Percentiles rank a stretch among this genome's conserved stretches.
These are phyloP conservation scores for Galerucella pusilla DNA, from an alignment of 2,888 invertebrate genomes.

Conservation along the genomic window DNA sequence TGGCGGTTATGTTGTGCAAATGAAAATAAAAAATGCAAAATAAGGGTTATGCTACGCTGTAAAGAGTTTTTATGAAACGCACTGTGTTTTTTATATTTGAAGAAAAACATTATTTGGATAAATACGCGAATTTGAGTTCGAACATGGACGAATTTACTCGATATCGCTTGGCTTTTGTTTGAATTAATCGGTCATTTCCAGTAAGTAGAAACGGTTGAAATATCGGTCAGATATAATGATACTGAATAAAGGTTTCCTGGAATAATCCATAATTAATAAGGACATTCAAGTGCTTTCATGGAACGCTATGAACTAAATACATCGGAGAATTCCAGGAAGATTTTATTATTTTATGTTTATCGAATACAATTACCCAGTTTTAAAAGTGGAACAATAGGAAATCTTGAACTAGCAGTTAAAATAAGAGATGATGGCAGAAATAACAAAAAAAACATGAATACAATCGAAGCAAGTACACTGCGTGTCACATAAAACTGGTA, in stretches of 20 bases:
- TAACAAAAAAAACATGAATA: neutral
- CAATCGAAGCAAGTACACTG: too few relatives aligned
- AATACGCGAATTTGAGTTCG: neutral
- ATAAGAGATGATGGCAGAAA: neutral
- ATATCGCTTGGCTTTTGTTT: neutral
- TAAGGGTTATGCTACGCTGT: neutral
- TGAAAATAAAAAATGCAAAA: neutral
- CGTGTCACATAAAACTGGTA: too few relatives aligned
- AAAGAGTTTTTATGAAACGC: neutral
- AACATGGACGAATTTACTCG: neutral
- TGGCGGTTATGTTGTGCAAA: neutral
- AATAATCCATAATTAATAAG: slow-evolving; percentile 15
- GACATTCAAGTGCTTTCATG: slow-evolving; percentile 12
- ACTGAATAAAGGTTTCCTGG: slow-evolving; percentile 9
- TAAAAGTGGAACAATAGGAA: neutral
- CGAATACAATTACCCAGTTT: slow-evolving; percentile 9
- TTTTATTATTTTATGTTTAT: slow-evolving; percentile 19
- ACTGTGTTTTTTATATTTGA: neutral
- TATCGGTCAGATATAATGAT: slow-evolving; percentile 17
- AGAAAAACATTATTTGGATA: neutral
- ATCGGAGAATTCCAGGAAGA: slow-evolving; percentile 15
- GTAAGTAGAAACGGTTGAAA: neutral
- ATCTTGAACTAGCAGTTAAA: neutral
- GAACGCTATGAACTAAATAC: slow-evolving; percentile 8
- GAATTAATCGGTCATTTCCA: neutral